phyloP scores from a whole-genome alignment of 2,113 vertebrate genomes.

The Brienomyrus longianalis region DNA sequence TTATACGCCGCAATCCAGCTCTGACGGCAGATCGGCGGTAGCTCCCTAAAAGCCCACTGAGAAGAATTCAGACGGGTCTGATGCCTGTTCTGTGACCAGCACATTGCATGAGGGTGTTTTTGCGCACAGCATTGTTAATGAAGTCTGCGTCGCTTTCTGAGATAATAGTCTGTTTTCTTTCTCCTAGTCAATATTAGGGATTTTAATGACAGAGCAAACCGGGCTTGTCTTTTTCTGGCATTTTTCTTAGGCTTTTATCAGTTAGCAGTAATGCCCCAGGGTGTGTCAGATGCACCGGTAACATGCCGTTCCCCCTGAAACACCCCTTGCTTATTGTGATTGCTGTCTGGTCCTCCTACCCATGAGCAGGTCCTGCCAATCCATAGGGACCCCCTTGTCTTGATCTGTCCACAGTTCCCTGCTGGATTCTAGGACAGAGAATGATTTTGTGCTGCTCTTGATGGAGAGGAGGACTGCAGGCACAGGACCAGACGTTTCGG shows the following conservation, averaged over 20 bases:
- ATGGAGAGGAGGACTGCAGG: not conserved
- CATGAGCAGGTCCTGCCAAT: not conserved
- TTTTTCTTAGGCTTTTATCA: not conserved
- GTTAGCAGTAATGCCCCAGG: not conserved
- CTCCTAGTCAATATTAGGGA: not conserved
- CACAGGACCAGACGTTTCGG: not conserved
- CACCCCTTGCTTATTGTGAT: not conserved
- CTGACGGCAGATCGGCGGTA: not conserved
- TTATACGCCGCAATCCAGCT: not conserved
- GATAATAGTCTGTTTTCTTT: not conserved
- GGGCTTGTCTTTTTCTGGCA: not conserved
- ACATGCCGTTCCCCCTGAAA: not conserved
- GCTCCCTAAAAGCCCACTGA: not conserved
- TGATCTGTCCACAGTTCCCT: not conserved
- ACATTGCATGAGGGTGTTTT: not conserved
- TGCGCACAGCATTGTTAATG: not conserved
- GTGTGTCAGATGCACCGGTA: not conserved
- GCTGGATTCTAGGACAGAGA: not conserved
- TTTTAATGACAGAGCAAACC: not conserved
- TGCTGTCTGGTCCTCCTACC: not conserved
- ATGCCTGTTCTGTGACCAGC: not conserved
- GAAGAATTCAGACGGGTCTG: not conserved
- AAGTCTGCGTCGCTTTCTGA: not conserved
- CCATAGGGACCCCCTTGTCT: not conserved
- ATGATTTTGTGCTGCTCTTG: not conserved